A percentile compares a stretch with the other conserved stretches of the same genome.
phyloP scores from a whole-genome alignment of 2,888 invertebrate genomes.

The Pterobdella sp. region DNA sequence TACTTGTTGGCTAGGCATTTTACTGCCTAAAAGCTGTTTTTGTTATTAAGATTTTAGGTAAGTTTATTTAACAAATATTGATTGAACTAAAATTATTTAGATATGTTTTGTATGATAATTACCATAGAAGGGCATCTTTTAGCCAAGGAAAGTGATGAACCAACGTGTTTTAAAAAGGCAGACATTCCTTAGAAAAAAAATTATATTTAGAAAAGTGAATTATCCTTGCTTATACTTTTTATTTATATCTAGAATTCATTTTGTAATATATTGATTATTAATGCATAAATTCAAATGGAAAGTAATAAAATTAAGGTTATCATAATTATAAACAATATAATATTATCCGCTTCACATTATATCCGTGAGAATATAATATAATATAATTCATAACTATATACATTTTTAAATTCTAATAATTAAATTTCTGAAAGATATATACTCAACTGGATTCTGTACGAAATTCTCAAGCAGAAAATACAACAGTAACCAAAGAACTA shows the following conservation, averaged over 20 bases:
- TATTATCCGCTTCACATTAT: too few species aligned
- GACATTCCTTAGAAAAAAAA: background rate
- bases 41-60: background rate
- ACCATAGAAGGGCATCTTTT: conserved; percentile 10
- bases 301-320: too few species aligned
- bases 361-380: too few species aligned
- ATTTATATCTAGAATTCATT: too few species aligned
- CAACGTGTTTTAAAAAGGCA: background rate
- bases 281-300: too few species aligned
- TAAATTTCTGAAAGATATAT: too few species aligned
- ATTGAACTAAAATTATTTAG: background rate
- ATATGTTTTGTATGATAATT: background rate
- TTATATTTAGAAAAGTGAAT: background rate
- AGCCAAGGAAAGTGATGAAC: conserved; percentile 11
- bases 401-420: too few species aligned
- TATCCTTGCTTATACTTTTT: too few species aligned
- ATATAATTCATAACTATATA: too few species aligned
- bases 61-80: background rate
- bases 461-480: background rate
- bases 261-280: too few species aligned
- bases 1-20: conserved; percentile 5
- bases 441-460: too few species aligned
- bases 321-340: too few species aligned
- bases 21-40: background rate
- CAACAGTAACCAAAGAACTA: background rate